Percentiles rank a stretch among this genome's conserved stretches.
phyloP scores from a whole-genome alignment of 2,888 invertebrate species.

The Nomada flava region DNA sequence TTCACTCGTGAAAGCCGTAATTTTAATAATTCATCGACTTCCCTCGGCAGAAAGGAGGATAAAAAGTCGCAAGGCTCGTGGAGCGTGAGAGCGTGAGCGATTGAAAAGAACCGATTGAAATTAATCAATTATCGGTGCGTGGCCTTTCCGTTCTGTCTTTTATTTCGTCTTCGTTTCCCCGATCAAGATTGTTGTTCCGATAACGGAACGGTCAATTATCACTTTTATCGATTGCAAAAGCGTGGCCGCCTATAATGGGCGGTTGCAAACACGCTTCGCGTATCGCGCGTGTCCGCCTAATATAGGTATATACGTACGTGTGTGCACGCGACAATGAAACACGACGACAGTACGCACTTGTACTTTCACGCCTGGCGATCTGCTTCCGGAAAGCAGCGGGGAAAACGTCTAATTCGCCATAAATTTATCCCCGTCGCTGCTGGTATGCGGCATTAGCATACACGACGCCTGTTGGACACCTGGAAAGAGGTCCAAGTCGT shows the following conservation, averaged over 20 bases:
- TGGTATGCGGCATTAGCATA: constrained; percentile 64
- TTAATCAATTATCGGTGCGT: constrained; percentile 14
- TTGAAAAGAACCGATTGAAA: background rate
- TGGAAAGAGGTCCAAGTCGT: constrained; percentile 50
- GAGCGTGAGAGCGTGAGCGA: background rate
- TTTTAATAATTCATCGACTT: constrained; percentile 1
- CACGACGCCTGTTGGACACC: constrained; percentile 58
- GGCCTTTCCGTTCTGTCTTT: background rate
- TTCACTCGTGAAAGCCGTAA: constrained; percentile 7
- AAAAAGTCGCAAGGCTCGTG: background rate
- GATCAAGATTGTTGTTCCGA: constrained; percentile 42
- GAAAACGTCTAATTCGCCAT: constrained; percentile 48
- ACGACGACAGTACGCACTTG: constrained; percentile 52
- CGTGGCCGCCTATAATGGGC: constrained; percentile 21
- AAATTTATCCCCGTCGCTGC: constrained; percentile 46
- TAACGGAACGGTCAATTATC: constrained; percentile 51
- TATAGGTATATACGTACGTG: background rate
- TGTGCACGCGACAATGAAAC: constrained; percentile 33
- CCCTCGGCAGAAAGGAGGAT: background rate
- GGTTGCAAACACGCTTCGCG: constrained; percentile 24
- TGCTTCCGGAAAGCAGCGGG: constrained; percentile 47
- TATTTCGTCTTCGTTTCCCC: background rate
- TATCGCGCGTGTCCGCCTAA: constrained; percentile 12
- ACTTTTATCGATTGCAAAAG: constrained; percentile 30
- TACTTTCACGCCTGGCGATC: constrained; percentile 54